Evolutionary conservation across 2,888 invertebrate genomes (phyloP).

Genomic region (Mystacides longicornis): DNA sequence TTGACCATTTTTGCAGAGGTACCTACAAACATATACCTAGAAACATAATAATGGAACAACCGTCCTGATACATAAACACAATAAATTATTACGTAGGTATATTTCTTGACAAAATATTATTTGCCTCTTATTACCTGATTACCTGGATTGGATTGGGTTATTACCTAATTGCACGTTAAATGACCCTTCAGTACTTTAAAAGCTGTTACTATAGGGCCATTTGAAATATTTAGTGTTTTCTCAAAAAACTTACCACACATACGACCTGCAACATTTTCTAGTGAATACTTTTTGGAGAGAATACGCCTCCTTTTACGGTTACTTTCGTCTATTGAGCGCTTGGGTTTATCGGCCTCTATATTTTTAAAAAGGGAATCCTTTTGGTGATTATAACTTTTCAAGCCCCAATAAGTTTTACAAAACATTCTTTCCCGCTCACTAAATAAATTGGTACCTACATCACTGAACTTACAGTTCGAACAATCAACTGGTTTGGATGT

Average conservation of each 20-base stretch:
- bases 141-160: too few relatives aligned
- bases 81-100: too few relatives aligned
- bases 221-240: conserved; percentile 1
- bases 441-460: not conserved
- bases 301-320: not conserved
- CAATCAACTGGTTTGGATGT: not conserved
- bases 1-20: too few relatives aligned
- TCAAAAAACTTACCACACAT: not conserved
- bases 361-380: not conserved
- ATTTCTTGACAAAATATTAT: too few relatives aligned
- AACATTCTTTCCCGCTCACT: not conserved
- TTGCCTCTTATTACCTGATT: too few relatives aligned
- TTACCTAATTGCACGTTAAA: too few relatives aligned
- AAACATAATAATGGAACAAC: too few relatives aligned
- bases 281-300: not conserved
- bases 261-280: not conserved
- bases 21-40: too few relatives aligned
- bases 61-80: too few relatives aligned
- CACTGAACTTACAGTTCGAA: not conserved
- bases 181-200: not conserved
- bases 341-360: not conserved
- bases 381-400: not conserved
- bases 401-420: conserved; percentile 1
- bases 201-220: not conserved
- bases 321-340: not conserved